These are phyloP conservation scores for Agriotes lineatus DNA, from an alignment of 2,888 invertebrate genomes.

Conservation along the genomic window DNA sequence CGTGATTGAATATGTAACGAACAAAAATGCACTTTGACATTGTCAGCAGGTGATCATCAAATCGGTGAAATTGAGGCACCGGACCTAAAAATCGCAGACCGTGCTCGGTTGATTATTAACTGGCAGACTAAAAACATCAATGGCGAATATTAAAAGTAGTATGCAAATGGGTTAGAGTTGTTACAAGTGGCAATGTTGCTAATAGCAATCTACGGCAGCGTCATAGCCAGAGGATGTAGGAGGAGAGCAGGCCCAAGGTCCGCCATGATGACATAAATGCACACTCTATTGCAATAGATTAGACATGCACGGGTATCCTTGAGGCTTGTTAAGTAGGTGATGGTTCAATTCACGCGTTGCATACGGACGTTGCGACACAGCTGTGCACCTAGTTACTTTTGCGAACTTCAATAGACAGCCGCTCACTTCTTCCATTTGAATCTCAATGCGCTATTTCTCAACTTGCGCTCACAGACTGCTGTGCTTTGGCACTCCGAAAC, in stretches of 20 bases:
- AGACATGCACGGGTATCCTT: slow-evolving; percentile 45
- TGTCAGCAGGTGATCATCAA: not conserved
- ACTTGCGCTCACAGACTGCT: too few relatives aligned
- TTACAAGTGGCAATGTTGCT: slow-evolving; percentile 26
- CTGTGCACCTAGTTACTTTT: slow-evolving; percentile 33
- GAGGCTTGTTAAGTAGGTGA: slow-evolving; percentile 39
- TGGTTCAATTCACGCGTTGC: slow-evolving; percentile 34
- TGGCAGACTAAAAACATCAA: too few relatives aligned
- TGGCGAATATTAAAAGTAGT: slow-evolving; percentile 17
- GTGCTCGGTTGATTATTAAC: too few relatives aligned
- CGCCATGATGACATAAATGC: slow-evolving; percentile 45
- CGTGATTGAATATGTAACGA: not conserved
- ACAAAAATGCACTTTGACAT: not conserved
- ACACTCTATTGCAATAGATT: slow-evolving; percentile 45
- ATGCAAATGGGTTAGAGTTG: slow-evolving; percentile 28
- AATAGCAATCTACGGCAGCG: slow-evolving; percentile 25
- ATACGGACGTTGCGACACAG: slow-evolving; percentile 34
- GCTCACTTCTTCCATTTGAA: slow-evolving; percentile 5
- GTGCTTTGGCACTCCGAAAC: too few relatives aligned
- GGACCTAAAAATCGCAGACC: too few relatives aligned
- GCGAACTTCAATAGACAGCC: not conserved
- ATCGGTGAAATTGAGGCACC: too few relatives aligned
- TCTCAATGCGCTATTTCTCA: slow-evolving; percentile 5
- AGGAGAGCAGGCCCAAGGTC: slow-evolving; percentile 43
- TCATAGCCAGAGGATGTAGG: slow-evolving; percentile 43